Conservation (phyloP, 2,888 invertebrate species). For the Nymphalis urticae region DNA sequence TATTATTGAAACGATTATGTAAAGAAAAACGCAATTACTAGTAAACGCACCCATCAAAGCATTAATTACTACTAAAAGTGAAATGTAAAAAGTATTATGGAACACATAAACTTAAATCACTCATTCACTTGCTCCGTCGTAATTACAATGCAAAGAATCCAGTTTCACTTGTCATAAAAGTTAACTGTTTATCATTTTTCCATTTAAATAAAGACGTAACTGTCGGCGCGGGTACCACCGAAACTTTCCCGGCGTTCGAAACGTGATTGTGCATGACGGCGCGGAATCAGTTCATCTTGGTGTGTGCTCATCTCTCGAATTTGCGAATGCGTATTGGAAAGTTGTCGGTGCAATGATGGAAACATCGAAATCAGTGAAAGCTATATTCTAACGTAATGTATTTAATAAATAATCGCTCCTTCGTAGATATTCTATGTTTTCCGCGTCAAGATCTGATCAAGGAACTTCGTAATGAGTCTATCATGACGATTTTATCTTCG, state of each 20-base stretch:
- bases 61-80: conserved; percentile 32
- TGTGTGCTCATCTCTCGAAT: conserved; percentile 49
- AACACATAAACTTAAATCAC: conserved; percentile 34
- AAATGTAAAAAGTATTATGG: conserved; percentile 33
- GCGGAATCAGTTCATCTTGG: conserved; percentile 49
- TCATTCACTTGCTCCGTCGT: conserved; percentile 27
- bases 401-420: conserved; percentile 27
- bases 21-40: conserved; percentile 5
- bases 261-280: conserved; percentile 66
- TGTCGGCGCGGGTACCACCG: conserved; percentile 30
- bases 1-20: conserved; percentile 1
- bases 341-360: conserved; percentile 68
- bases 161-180: conserved; percentile 37
- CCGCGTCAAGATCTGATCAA: conserved; percentile 52
- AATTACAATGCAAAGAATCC: conserved; percentile 37
- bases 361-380: conserved; percentile 62
- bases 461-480: conserved; percentile 52
- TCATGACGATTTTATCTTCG: conserved; percentile 48
- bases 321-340: conserved; percentile 72
- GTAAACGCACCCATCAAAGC: conserved; percentile 17
- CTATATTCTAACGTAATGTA: conserved; percentile 45
- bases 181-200: conserved; percentile 35
- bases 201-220: conserved; percentile 26
- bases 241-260: conserved; percentile 59
- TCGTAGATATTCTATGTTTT: conserved; percentile 59